Conservation (phyloP, 2,113 vertebrate genomes). For the Vulpes lagopus region DNA sequence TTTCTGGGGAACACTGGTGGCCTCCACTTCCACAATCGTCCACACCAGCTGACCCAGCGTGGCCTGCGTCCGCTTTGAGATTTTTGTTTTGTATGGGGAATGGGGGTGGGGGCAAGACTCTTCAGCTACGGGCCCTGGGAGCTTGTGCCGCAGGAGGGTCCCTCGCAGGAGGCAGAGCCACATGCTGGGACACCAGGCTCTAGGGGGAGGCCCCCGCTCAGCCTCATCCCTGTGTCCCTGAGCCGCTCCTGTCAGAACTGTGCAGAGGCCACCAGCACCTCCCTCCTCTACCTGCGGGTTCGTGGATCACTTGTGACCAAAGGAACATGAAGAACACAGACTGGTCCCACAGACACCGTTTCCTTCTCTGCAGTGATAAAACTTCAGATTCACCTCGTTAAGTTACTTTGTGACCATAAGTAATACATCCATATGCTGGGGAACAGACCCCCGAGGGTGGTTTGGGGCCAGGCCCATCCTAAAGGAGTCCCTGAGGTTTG, state of each 20-base stretch:
- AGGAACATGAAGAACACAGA: not conserved
- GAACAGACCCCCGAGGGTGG: accelerated
- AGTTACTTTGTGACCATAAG: too few relatives aligned
- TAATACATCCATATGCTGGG: accelerated
- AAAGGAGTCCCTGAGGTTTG: not conserved
- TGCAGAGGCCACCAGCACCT: accelerated
- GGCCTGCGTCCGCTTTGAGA: not conserved
- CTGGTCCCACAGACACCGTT: too few relatives aligned
- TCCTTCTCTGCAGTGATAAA: not conserved
- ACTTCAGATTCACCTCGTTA: too few relatives aligned
- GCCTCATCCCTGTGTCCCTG: not conserved
- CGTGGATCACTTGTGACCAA: not conserved
- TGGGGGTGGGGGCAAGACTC: accelerated
- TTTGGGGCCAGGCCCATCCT: not conserved
- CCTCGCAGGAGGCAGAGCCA: not conserved
- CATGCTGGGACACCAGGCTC: not conserved
- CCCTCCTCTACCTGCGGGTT: not conserved
- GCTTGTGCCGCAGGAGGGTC: accelerated
- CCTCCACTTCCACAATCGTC: not conserved
- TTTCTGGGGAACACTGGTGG: not conserved
- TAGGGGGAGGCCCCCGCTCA: not conserved
- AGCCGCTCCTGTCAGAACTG: not conserved
- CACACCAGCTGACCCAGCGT: too few relatives aligned
- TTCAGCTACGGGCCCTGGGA: not conserved
- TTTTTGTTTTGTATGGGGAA: accelerated